Base-by-base conservation (phyloP, 2,888 invertebrate genomes). In the Pachliopta kotzebuea region DNA sequence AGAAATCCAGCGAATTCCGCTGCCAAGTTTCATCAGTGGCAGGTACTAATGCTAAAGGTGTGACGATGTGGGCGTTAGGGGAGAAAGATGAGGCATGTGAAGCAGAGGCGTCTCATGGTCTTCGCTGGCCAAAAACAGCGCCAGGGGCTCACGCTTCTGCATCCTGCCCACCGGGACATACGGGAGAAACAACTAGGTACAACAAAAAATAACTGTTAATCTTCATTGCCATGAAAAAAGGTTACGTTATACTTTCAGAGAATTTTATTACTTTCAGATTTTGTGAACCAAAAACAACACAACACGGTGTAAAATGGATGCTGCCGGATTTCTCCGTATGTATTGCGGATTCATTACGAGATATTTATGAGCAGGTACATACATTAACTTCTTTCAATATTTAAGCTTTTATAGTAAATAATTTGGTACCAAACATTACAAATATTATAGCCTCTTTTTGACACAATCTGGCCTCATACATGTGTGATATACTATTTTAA, bases 1-100 rank as follows among this genome's bases (percentile, higher is more conserved):
- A 96, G 95, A 96, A 95, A 93, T 95, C 96, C 0, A 94, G 94
- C 0, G 94, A 94, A 71, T 97, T 95, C 76, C 94, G 95, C 0
- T 97, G 97, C 77, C 93, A 95, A 75, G 96, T 96, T 0, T 88
- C 90, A 67, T 94, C 81, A 76, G 92, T 86, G 74, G 92, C 77
- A 70, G 78, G 93, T 69, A 78, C 93, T 6, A 87, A 86, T 60
- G 77, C 90, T 0, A 85, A 92, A 92, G 71, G 93, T 81, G 72
- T 95, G 86, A 94, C 78, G 88, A 95, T 76, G 93, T 95, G 77
- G 94, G 96, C 70, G 87, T 93, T 80, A 90, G 96, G 70, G 0
- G 92, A 94, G 21, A 94, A 94, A 14, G 88, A 89, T 55, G 84
- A 80, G 63, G 85, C 86, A 0, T 94, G 74, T 66, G 79, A 93